Evolutionary conservation across 1,140 invertebrate species (phyloP).

Genomic region (Drosophila melanogaster): DNA sequence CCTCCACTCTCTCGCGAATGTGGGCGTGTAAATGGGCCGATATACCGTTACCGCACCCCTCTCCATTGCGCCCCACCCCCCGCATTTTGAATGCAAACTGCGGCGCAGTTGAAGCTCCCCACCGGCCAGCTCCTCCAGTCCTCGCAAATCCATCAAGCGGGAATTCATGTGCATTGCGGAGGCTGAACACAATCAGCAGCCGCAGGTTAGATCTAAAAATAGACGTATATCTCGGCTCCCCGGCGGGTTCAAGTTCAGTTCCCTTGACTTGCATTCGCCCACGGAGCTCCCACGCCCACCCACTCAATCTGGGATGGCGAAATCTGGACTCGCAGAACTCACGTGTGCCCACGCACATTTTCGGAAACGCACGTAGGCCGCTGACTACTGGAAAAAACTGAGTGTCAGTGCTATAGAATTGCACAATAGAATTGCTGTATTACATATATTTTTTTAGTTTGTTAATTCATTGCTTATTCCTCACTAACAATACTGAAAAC

Average conservation of each 20-base stretch:
- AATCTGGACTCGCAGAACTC: conserved; percentile 29
- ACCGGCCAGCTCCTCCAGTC: neutral
- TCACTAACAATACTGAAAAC: too few species aligned
- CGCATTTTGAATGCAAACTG: conserved; percentile 47
- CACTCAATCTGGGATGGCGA: neutral
- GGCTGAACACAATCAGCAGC: conserved; percentile 59
- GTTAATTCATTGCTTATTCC: too few species aligned
- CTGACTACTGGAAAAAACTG: conserved; percentile 18
- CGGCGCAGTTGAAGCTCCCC: conserved; percentile 50
- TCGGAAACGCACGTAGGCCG: conserved; percentile 53
- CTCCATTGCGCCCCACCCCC: neutral
- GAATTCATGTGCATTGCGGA: conserved; percentile 33
- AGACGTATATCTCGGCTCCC: conserved; percentile 53
- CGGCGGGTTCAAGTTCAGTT: conserved; percentile 67
- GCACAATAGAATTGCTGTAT: too few species aligned
- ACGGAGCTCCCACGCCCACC: conserved; percentile 38
- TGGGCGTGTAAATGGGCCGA: conserved; percentile 66
- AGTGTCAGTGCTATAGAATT: neutral
- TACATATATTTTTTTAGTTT: too few species aligned
- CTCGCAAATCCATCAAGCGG: conserved; percentile 1
- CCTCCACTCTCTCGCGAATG: conserved; percentile 44
- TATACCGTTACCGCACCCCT: conserved; percentile 41
- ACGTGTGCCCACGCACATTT: conserved; percentile 61
- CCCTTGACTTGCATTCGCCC: conserved; percentile 67
- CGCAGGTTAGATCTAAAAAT: conserved; percentile 64